Conservation (phyloP, 2,113 vertebrate genomes). For the Mastomys natalensis region DNA sequence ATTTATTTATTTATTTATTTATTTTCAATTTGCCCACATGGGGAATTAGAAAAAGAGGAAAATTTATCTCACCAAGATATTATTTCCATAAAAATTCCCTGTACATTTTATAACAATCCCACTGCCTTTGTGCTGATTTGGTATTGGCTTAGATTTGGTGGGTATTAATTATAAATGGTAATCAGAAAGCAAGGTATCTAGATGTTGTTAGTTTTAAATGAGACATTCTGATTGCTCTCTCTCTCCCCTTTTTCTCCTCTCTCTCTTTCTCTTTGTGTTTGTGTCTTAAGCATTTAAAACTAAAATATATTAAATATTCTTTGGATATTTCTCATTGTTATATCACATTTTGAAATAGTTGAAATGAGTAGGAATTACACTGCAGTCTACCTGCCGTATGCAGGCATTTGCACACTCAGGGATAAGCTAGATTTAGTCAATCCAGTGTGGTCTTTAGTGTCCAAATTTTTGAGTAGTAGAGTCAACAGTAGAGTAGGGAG, state of each 20-base stretch:
- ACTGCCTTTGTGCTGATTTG: slow-evolving; percentile 33
- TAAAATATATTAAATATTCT: not conserved
- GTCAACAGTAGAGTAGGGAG: not conserved
- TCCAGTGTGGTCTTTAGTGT: not conserved
- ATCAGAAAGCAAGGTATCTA: slow-evolving; percentile 1
- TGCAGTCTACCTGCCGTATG: not conserved
- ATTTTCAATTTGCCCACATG: slow-evolving; percentile 43
- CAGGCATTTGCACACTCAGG: not conserved
- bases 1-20: not conserved
- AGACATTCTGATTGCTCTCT: not conserved
- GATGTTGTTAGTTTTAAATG: slow-evolving; percentile 14
- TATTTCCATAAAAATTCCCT: slow-evolving; percentile 58
- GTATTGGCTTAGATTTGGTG: slow-evolving; percentile 32
- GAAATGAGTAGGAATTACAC: not conserved
- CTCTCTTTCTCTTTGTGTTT: not conserved
- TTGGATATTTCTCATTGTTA: not conserved
- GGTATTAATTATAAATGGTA: slow-evolving; percentile 62
- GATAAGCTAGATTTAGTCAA: not conserved
- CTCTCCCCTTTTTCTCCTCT: not conserved
- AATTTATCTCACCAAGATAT: slow-evolving; percentile 45
- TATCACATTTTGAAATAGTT: slow-evolving; percentile 33
- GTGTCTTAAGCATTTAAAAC: slow-evolving; percentile 36
- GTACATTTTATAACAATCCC: slow-evolving; percentile 58
- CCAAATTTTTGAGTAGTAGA: not conserved
- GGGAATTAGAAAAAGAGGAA: not conserved